phyloP scores from a whole-genome alignment of 2,113 vertebrate species.

The Trogon melanurus region DNA sequence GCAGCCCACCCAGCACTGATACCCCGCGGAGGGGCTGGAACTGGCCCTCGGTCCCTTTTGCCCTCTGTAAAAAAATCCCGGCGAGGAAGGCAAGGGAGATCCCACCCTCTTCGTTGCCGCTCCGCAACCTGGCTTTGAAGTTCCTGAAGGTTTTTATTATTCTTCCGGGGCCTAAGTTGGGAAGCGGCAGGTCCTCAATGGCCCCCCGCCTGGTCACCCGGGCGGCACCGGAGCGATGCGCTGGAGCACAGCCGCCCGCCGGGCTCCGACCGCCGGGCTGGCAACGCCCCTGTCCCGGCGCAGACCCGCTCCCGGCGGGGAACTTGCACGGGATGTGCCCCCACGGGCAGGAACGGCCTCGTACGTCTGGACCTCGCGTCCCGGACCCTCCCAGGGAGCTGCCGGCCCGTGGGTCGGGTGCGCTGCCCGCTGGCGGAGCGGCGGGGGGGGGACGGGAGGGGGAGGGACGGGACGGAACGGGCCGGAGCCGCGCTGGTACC shows the following conservation, averaged over 20 bases:
- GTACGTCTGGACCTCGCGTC: no score
- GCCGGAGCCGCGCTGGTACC: no score
- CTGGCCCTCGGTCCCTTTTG: background rate
- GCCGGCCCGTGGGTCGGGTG: background rate
- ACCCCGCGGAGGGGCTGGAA: background rate
- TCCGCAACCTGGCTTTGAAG: conserved; percentile 48
- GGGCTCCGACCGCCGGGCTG: conserved; percentile 80
- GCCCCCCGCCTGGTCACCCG: conserved; percentile 65
- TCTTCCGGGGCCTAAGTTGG: conserved; percentile 4
- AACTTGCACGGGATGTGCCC: rapidly evolving
- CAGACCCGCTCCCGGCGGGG: background rate
- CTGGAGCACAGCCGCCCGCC: conserved; percentile 71
- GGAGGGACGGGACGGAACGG: no score
- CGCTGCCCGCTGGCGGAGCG: background rate
- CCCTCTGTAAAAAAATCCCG: background rate
- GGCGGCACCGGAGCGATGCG: conserved; percentile 45
- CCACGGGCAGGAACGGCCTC: background rate
- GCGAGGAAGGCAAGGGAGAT: background rate
- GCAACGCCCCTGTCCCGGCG: background rate
- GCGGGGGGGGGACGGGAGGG: no score
- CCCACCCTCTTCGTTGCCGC: background rate
- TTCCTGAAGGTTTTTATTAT: background rate
- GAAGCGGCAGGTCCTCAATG: conserved; percentile 1
- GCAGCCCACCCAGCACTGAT: background rate
- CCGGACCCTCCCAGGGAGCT: no score